Conservation (phyloP, 1,140 invertebrate species). For the Panagrolaimus sp. region DNA sequence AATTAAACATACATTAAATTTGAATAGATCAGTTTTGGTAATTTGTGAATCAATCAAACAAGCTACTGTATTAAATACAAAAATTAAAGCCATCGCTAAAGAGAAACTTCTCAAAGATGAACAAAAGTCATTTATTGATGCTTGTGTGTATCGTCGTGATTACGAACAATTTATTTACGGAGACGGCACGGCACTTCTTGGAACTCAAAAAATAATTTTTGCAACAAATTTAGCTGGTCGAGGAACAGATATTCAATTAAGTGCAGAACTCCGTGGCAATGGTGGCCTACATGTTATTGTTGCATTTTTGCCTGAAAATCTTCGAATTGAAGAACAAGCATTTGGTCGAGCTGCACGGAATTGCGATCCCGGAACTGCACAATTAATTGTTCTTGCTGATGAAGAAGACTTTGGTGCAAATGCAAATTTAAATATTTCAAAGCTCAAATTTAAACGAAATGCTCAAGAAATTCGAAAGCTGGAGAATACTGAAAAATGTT, state of each 20-base stretch:
- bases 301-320: slow-evolving; percentile 59
- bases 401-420: background rate
- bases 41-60: background rate
- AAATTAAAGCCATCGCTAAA: background rate
- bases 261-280: slow-evolving; percentile 36
- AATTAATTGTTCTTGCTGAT: slow-evolving; percentile 20
- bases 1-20: background rate
- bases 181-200: background rate
- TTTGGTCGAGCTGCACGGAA: slow-evolving; percentile 59
- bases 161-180: background rate
- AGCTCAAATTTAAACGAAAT: too few relatives aligned
- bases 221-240: slow-evolving; percentile 62
- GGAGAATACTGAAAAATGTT: too few relatives aligned
- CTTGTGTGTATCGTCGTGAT: background rate
- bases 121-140: background rate
- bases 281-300: slow-evolving; percentile 61
- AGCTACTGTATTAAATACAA: background rate
- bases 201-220: slow-evolving; percentile 49
- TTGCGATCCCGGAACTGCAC: slow-evolving; percentile 44
- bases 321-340: slow-evolving; percentile 60
- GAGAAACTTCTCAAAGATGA: too few relatives aligned
- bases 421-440: too few relatives aligned
- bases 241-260: slow-evolving; percentile 60
- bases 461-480: too few relatives aligned
- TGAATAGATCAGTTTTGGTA: background rate